Base-by-base conservation (phyloP, 2,888 invertebrate species). In the Atherix ibis region DNA sequence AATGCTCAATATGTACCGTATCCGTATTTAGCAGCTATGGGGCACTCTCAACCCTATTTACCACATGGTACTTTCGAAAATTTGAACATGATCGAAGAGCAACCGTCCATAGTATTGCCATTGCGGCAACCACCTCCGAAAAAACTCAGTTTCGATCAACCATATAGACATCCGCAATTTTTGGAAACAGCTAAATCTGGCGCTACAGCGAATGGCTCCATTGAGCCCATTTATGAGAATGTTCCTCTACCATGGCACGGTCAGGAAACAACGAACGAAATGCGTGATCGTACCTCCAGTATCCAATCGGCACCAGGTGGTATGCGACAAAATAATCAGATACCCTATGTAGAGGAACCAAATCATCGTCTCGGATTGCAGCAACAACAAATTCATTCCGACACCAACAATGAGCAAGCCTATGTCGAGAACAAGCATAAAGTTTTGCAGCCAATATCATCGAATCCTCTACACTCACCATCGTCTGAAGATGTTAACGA, bases 201-300 rank as follows among this genome's bases (percentile, higher is more conserved):
- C 14, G 9, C 35, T 6, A 22, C 10, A 4, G 44, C 61, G 47
- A 70, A 48, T 42, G 70, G 44, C 60, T 75, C 42, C 41, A 74
- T 72, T 10, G 83, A 83, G 50, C 83, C 83, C 2, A 83, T 83
- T 41, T 83, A 83, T 53, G 82, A 83, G 49, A 83, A 83, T 53
- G 77, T 83, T 5, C 81, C 80, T 1, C 51, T 78, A 18, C 74
- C 78, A 0, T 76, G 75, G 73, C 69, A 68, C 27, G 29, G 44
- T 27, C 18, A 36, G 35, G 14, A 40, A 26, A 32, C 40, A 15
- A 44, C 42, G 39, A 44, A 38, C 37, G 46, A 48, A 35, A 58
- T 58, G 50, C 51, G 59, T 3, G 54, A 57, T 40, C 50, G 58
- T 22, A 74, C 79, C 3, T 75, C 75, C 22, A 79, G 79, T 44